Evolutionary conservation across 2,113 vertebrate species (phyloP).

Genomic region (Solea solea): DNA sequence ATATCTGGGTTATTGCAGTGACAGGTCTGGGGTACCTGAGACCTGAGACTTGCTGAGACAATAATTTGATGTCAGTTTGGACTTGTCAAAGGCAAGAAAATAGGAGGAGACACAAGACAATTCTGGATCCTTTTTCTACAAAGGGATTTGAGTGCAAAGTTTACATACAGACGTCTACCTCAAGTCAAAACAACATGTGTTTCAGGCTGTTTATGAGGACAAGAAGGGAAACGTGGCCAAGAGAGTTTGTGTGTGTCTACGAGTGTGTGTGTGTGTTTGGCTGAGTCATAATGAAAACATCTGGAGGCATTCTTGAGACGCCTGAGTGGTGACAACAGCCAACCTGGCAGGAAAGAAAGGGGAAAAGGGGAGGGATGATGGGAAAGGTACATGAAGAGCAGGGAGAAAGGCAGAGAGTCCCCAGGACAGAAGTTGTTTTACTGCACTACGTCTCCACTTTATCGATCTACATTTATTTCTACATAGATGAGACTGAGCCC

Average conservation of each 20-base stretch:
- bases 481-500: not conserved
- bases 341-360: conserved; percentile 42
- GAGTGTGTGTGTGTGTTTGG: conserved; percentile 7
- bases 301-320: conserved; percentile 78
- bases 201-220: conserved; percentile 20
- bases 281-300: conserved; percentile 72
- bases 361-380: conserved; percentile 13
- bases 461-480: conserved; percentile 16
- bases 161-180: conserved; percentile 33
- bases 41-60: conserved; percentile 9
- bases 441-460: not conserved
- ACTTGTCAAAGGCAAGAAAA: conserved; percentile 18
- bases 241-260: conserved; percentile 8
- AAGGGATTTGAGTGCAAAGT: conserved; percentile 15
- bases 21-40: conserved; percentile 42
- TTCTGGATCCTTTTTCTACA: conserved; percentile 2
- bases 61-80: conserved; percentile 33
- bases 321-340: conserved; percentile 66
- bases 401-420: not conserved
- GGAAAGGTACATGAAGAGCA: conserved; percentile 22
- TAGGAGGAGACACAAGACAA: not conserved
- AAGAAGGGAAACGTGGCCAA: conserved; percentile 37
- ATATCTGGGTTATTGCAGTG: conserved; percentile 44
- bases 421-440: conserved; percentile 6
- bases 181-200: conserved; percentile 32